Percentiles rank a stretch among this genome's conserved stretches.
Conservation (phyloP, 2,888 invertebrate genomes). For the Agrotis exclamationis region DNA sequence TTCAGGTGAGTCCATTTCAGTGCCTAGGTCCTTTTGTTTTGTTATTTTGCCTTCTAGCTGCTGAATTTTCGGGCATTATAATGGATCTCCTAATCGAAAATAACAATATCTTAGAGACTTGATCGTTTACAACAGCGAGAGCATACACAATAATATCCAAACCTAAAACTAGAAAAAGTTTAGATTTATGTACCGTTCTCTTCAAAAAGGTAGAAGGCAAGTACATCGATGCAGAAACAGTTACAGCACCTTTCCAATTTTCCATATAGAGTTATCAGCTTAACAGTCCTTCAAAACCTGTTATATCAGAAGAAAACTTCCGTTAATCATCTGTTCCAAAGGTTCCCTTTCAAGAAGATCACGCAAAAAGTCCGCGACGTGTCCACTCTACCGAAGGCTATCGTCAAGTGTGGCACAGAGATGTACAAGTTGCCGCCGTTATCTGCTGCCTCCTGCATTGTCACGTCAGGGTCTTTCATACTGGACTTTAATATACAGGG, state of each 20-base stretch:
- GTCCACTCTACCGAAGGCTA: conserved; percentile 82
- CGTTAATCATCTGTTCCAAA: conserved; percentile 49
- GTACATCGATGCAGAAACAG: too few species aligned
- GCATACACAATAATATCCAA: too few species aligned
- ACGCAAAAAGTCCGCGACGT: conserved; percentile 82
- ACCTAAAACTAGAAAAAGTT: too few species aligned
- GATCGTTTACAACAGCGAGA: too few species aligned
- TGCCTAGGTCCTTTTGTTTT: too few species aligned
- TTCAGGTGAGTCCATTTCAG: conserved; percentile 77
- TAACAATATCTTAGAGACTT: too few species aligned
- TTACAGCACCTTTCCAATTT: too few species aligned
- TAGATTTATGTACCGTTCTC: too few species aligned
- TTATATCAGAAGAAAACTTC: not conserved
- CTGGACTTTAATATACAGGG: conserved; percentile 88
- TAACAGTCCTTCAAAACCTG: not conserved
- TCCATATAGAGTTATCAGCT: not conserved
- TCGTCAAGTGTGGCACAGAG: conserved; percentile 87
- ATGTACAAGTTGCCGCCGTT: conserved; percentile 88
- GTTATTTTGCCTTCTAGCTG: too few species aligned
- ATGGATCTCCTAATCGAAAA: too few species aligned
- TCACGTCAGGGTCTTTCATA: conserved; percentile 87
- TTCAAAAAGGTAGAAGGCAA: too few species aligned
- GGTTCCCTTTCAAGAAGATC: conserved; percentile 87
- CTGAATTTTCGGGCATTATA: too few species aligned
- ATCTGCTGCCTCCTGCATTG: conserved; percentile 85